Conservation (phyloP, 1,140 invertebrate species). For the Drosophila aff. region DNA sequence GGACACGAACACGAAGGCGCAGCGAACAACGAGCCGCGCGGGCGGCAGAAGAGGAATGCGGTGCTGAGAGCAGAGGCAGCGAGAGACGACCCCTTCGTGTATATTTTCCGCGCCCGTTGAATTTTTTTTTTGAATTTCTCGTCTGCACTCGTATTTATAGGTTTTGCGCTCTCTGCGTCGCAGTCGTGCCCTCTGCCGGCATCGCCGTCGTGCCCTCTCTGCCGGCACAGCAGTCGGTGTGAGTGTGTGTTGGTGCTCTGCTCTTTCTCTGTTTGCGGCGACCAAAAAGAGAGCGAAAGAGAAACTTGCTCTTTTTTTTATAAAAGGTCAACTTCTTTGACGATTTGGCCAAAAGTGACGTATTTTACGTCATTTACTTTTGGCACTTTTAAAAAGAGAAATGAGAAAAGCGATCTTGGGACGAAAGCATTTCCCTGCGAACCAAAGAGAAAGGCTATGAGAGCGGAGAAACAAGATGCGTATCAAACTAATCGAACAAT, state of each 20-base stretch:
- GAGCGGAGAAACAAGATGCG: no score
- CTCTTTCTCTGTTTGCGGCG: slow-evolving; percentile 1
- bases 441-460: no score
- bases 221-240: neutral
- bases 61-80: slow-evolving; percentile 12
- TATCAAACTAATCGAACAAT: no score
- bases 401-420: no score
- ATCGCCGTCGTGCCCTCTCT: slow-evolving; percentile 4
- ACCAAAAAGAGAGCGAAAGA: no score
- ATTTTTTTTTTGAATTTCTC: slow-evolving; percentile 2
- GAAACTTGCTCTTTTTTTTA: no score
- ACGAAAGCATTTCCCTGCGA: no score
- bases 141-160: slow-evolving; percentile 20
- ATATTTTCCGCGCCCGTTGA: slow-evolving; percentile 9
- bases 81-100: slow-evolving; percentile 13
- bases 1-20: slow-evolving; percentile 6
- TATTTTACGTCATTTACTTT: no score
- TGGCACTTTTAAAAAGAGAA: no score
- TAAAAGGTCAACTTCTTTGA: no score
- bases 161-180: slow-evolving; percentile 14
- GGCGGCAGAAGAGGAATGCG: slow-evolving; percentile 19
- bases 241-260: slow-evolving; percentile 2
- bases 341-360: no score
- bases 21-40: slow-evolving; percentile 4
- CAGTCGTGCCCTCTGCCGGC: slow-evolving; percentile 18